These are phyloP conservation scores for Siphamia tubifer DNA, from an alignment of 2,113 vertebrate species.

Conservation along the genomic window DNA sequence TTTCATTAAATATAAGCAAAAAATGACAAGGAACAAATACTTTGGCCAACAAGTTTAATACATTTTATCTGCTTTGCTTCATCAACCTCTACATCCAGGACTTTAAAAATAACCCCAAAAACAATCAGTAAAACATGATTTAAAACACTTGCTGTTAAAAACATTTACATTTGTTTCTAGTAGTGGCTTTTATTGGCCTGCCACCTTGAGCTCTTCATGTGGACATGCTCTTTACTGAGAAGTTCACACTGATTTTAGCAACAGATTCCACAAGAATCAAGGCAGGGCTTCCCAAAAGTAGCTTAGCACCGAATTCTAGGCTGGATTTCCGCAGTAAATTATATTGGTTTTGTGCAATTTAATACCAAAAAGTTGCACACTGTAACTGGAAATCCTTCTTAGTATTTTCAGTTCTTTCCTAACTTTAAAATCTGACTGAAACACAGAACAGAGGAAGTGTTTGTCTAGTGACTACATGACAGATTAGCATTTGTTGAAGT, in stretches of 20 bases:
- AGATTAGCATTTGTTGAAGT: not conserved
- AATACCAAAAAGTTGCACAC: not conserved
- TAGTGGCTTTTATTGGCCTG: conserved; percentile 24
- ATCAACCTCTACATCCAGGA: conserved; percentile 43
- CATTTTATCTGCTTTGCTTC: conserved; percentile 21
- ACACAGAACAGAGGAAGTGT: not conserved
- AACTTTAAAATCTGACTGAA: not conserved
- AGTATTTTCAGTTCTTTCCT: not conserved
- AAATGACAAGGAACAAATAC: not conserved
- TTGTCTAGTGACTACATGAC: not conserved
- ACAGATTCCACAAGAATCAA: conserved; percentile 47
- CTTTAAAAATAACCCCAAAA: conserved; percentile 9
- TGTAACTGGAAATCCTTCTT: not conserved
- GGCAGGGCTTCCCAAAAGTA: conserved; percentile 33
- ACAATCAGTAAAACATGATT: conserved; percentile 54
- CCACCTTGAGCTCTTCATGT: not conserved
- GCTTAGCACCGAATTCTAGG: conserved; percentile 38
- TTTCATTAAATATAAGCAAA: not conserved
- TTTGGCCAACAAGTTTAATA: conserved; percentile 60
- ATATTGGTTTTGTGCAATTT: not conserved
- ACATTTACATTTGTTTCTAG: conserved; percentile 43
- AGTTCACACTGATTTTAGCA: conserved; percentile 15
- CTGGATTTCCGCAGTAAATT: conserved; percentile 3
- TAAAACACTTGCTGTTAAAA: conserved; percentile 47
- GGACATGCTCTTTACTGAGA: conserved; percentile 17